Conservation (phyloP, 2,888 invertebrate genomes). For the Rhagonycha lutea region DNA sequence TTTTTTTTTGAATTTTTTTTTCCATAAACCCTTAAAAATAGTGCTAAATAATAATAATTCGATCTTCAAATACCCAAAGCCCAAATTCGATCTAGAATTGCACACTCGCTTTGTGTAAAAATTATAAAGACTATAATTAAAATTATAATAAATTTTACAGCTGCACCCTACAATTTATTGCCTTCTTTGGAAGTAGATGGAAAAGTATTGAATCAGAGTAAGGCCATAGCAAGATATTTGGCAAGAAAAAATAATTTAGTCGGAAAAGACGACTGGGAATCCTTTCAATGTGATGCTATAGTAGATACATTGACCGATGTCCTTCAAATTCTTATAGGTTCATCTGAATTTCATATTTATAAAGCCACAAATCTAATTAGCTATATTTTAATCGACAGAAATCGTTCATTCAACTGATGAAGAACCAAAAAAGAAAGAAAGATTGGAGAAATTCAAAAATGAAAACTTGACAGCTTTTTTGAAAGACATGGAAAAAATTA, state of each 20-base stretch:
- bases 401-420: not conserved
- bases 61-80: too few species aligned
- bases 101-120: too few species aligned
- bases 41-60: too few species aligned
- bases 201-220: conserved; percentile 61
- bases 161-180: conserved; percentile 63
- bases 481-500: not conserved
- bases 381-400: not conserved
- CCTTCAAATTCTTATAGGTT: too few species aligned
- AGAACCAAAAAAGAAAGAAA: not conserved
- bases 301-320: conserved; percentile 62
- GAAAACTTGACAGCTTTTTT: not conserved
- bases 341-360: not conserved
- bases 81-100: too few species aligned
- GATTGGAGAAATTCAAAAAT: not conserved
- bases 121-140: not conserved
- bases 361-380: not conserved
- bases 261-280: conserved; percentile 61
- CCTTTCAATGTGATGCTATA: conserved; percentile 63
- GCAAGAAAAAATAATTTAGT: conserved; percentile 62
- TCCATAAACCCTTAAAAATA: too few species aligned
- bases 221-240: conserved; percentile 64
- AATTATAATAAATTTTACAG: conserved; percentile 44
- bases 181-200: conserved; percentile 67
- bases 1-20: too few species aligned